Evolutionary conservation across 2,797 vertebrate genomes (phyloP).

Genomic region (Sarcoramphus papa): DNA sequence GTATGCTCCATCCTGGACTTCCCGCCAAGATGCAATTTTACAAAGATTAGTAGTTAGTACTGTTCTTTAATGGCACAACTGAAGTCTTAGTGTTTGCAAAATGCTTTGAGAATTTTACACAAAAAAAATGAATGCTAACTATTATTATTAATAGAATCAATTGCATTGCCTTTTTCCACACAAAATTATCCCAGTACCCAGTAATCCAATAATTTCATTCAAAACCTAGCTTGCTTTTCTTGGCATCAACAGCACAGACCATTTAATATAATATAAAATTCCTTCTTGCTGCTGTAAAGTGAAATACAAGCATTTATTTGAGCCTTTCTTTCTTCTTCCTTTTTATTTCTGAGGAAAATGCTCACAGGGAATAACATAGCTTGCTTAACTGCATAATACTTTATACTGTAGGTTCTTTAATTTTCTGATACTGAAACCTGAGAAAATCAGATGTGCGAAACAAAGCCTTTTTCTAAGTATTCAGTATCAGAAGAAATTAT

Average conservation of each 20-base stretch:
- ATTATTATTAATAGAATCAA: not conserved
- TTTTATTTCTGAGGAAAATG: constrained; percentile 9
- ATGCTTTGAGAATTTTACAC: not conserved
- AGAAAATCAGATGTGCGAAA: not conserved
- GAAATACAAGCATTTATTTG: not conserved
- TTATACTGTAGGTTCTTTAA: not conserved
- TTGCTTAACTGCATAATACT: not conserved
- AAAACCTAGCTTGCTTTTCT: not conserved
- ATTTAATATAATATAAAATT: constrained; percentile 28
- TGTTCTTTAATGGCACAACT: not conserved
- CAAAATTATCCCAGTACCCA: not conserved
- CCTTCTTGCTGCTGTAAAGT: not conserved
- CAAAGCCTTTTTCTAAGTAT: not conserved
- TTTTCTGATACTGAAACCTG: not conserved
- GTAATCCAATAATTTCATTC: not conserved
- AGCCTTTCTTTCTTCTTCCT: not conserved
- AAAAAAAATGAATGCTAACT: not conserved
- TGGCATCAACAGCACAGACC: not conserved
- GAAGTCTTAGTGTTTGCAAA: not conserved
- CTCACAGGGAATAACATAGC: not conserved
- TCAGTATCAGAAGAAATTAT: not conserved
- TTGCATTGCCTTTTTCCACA: not conserved
- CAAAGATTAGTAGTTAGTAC: not conserved
- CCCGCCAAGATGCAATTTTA: not conserved
- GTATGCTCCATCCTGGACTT: not conserved